Evolutionary conservation across 1,140 invertebrate species (phyloP), one percentile per base, ranked within the genome.

Genomic region (Cydia strobilella): DNA sequence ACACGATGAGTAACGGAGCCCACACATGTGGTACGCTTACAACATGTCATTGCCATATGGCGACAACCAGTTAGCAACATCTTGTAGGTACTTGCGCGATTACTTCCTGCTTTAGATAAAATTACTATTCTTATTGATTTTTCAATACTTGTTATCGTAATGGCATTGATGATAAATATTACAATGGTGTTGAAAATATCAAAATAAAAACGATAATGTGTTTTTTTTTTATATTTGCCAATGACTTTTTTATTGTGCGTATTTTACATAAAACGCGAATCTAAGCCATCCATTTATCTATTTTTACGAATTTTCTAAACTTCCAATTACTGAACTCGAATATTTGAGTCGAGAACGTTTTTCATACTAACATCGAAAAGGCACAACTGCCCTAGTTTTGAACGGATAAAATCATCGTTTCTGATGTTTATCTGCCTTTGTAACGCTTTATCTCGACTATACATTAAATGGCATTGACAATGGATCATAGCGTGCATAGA

Each of bases 21-120:
- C 54, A 20, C 54, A 59, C 54, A 23, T 12, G 54, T 59, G 54
- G 54, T 59, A n/a, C 54, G 54, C 54, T 59, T 18, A 18, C 48
- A 59, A 59, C 54, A 59, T 59, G 54, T 59, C 54, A 51, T 18
- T 23, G 54, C 54, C 54, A 59, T 59, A 59, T 59, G 54, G 54
- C 54, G 54, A n/a, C 18, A 10, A n/a, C 15, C 54, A n/a, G 18
- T 59, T 59, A 23, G 54, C 54, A 23, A 59, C 54, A 23, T 18
- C 9, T 59, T n/a, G 54, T 23, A 25, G 25, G 25, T 25, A 10
- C 20, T 23, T 9, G 54, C 54, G n/a, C 48, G 48, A 10, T 20
- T 23, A 59, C 20, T 59, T 59, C 54, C 54, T 23, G 54, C 54
- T 59, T 23, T 59, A 59, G 54, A 59, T 59, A 59, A 23, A 59